Base-by-base conservation (phyloP, 2,113 vertebrate species). In the Eudorcas thomsonii region DNA sequence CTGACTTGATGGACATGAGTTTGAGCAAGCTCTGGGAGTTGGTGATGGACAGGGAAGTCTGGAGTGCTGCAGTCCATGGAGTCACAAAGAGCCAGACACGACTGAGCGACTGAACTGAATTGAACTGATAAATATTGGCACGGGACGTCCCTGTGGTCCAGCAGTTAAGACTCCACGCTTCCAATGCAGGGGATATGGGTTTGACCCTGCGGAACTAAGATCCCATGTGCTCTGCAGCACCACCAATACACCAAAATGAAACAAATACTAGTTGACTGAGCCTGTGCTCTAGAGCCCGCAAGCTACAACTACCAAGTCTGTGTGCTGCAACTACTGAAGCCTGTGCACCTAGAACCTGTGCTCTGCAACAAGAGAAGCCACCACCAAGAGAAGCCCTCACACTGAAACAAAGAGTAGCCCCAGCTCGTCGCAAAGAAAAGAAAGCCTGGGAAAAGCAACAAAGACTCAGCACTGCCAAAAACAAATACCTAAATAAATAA, bases 21-120 rank as follows among this genome's bases (percentile, higher is more conserved):
- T n/a, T 64, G 62, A 71, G n/a, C 17, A 39, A 39, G 17, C n/a
- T 71, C n/a, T 4, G 2, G 19, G 67, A 39, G 19, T 23, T 71
- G 67, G 19, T 39, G n/a, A 71, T 23, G 19, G 67, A 71, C n/a
- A 71, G n/a, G 67, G n/a, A 71, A 71, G n/a, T 39, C 19, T 39
- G n/a, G 67, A 36, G 67, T 71, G 67, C n/a, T 71, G 19, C 67
- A 71, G 67, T 39, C 19, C 19, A 23, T 12, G 67, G 67, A 10
- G 19, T 12, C 0, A 10, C n/a, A 71, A 71, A 71, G n/a, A 39
- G 67, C n/a, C n/a, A 39, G n/a, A 71, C 67, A 71, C 0, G 1
- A 71, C 67, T 71, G 67, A 71, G 19, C 0, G 1, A 71, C 19
- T 39, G n/a, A 71, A 77, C 71, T 74, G 67, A 74, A n/a, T 8